Evolutionary conservation across 2,888 invertebrate genomes (phyloP), one percentile per base, ranked within the genome.

Genomic region (Diplazon laetatorius): DNA sequence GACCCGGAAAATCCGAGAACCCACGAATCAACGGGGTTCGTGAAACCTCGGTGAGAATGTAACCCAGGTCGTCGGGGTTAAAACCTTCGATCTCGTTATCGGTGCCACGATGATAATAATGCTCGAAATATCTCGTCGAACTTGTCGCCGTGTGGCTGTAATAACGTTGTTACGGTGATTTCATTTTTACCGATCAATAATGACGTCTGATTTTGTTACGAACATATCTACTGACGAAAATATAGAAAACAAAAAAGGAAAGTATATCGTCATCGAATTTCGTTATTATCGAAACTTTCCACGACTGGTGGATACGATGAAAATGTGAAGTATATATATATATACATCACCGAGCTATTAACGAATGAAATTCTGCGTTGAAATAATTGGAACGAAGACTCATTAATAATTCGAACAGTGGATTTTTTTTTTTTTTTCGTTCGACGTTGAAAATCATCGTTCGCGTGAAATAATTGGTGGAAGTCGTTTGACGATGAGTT

Each of bases 291-390:
- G 14, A 55, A 35, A 65, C 46, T 37, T 30, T 14, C 16, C 14
- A 22, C 22, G 44, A 60, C 12, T 4, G 12, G 5, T 35, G 30
- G 25, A 46, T 57, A 30, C n/a, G 46, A 8, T 14, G 39, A 12
- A 35, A 65, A 30, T 30, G 30, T 55, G 10, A 42, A 57, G 46
- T 57, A 42, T 68, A 55, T n/a, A n/a, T n/a, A n/a, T n/a, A n/a
- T n/a, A n/a, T n/a, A n/a, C n/a, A n/a, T 18, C n/a, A n/a, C 12
- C 6, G 44, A 9, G 46, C 18, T 10, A 4, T 18, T 18, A 12
- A 0, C 46, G 22, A 30, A 68, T 68, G 25, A 57, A 46, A 12
- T 20, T 59, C 14, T 2, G 20, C 20, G 46, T 46, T 62, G 55
- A 18, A 46, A 16, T 46, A 57, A 55, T 68, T 57, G 55, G 18